A percentile compares a stretch with the other conserved stretches of the same genome.
Conservation (phyloP, 2,113 vertebrate genomes). For the Mus spicilegus region DNA sequence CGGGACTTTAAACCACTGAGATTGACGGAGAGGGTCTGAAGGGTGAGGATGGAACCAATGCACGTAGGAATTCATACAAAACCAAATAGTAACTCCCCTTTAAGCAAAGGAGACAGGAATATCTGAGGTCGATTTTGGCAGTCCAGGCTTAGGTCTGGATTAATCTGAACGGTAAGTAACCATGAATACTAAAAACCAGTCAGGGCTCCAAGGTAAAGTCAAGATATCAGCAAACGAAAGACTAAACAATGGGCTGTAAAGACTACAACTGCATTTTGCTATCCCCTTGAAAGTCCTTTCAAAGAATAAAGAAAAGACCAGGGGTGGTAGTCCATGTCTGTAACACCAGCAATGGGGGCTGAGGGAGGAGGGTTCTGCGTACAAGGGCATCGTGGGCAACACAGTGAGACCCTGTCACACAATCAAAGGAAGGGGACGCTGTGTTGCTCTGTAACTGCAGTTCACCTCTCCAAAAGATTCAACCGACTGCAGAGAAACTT, state of each 20-base stretch:
- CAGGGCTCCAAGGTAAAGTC: background rate
- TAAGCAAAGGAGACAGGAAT: constrained; percentile 34
- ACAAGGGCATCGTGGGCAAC: background rate
- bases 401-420: background rate
- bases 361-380: background rate
- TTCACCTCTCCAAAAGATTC: constrained; percentile 46
- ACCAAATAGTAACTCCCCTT: background rate
- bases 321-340: background rate
- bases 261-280: background rate
- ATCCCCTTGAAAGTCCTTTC: constrained; percentile 34
- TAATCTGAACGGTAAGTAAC: constrained; percentile 40
- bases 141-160: background rate
- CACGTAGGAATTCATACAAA: background rate
- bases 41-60: background rate
- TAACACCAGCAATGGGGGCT: background rate
- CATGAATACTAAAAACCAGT: background rate
- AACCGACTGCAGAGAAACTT: constrained; percentile 70
- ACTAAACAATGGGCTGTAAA: background rate
- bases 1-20: background rate
- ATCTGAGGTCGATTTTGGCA: background rate
- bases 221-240: background rate
- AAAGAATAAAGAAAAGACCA: constrained; percentile 35
- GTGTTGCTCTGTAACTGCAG: background rate
- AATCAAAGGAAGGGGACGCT: background rate
- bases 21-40: constrained; percentile 7